Conservation (phyloP, 2,888 invertebrate species). For the Macrophya alboannulata region DNA sequence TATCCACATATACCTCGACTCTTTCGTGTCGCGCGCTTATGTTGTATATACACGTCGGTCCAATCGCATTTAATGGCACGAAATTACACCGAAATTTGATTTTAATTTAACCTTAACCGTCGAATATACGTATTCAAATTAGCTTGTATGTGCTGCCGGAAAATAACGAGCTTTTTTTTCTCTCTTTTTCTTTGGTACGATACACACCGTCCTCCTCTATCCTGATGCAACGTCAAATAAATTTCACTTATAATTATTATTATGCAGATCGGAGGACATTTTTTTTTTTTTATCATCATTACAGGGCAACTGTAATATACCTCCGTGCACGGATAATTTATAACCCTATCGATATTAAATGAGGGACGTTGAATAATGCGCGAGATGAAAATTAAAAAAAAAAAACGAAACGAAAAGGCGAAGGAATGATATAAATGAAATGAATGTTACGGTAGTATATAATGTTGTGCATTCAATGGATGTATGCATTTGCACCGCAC, state of each 20-base stretch:
- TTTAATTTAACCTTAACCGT: conserved; percentile 76
- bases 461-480: no score
- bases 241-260: conserved; percentile 73
- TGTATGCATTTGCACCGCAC: no score
- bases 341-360: neutral
- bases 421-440: no score
- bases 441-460: no score
- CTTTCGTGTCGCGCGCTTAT: conserved; percentile 40
- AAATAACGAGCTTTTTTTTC: conserved; percentile 70
- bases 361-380: no score
- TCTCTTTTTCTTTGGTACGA: conserved; percentile 46
- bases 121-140: conserved; percentile 78
- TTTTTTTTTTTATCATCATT: conserved; percentile 14
- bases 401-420: neutral
- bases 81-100: conserved; percentile 79
- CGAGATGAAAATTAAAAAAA: no score
- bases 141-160: conserved; percentile 67
- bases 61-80: conserved; percentile 78
- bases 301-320: neutral
- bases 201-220: neutral
- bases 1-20: neutral
- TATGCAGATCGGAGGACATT: conserved; percentile 77
- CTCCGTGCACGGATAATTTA: neutral
- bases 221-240: neutral
- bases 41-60: conserved; percentile 56